A percentile compares a stretch with the other conserved stretches of the same genome.
Evolutionary conservation across 2,113 vertebrate genomes (phyloP).

Genomic region (Xenopus tropicalis): DNA sequence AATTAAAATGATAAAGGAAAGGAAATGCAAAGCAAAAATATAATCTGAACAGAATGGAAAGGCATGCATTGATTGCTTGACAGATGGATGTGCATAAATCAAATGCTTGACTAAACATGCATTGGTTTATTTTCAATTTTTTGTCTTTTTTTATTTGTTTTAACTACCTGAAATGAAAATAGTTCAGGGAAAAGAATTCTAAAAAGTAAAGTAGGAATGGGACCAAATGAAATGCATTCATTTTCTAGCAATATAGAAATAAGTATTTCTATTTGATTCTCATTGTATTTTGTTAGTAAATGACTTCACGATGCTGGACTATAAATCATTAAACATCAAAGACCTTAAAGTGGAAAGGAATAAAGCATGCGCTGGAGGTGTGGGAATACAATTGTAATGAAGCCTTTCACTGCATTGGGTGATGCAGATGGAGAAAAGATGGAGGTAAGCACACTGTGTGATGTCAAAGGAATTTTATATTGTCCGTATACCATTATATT

Average conservation of each 20-base stretch:
- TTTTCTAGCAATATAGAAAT: not conserved
- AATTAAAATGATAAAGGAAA: slow-evolving; percentile 6
- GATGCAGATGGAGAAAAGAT: too few relatives aligned
- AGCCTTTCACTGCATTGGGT: too few relatives aligned
- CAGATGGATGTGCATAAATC: slow-evolving; percentile 5
- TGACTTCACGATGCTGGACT: too few relatives aligned
- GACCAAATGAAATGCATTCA: not conserved
- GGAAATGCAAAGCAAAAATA: slow-evolving; percentile 5
- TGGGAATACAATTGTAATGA: too few relatives aligned
- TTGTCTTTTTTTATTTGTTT: not conserved
- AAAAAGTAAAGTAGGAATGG: not conserved
- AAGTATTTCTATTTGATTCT: too few relatives aligned
- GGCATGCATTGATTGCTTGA: slow-evolving; percentile 1
- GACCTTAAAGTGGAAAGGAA: too few relatives aligned
- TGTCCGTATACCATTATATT: too few relatives aligned
- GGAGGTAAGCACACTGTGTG: too few relatives aligned
- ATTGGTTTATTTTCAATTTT: not conserved
- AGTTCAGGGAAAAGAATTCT: not conserved
- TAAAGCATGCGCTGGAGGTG: too few relatives aligned
- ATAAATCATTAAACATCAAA: too few relatives aligned
- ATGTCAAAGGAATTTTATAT: too few relatives aligned
- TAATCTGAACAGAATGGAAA: not conserved
- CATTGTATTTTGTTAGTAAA: too few relatives aligned
- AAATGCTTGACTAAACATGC: not conserved
- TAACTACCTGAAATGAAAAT: not conserved